Evolutionary conservation across 1,140 invertebrate species (phyloP).

Genomic region (Phortica variegata): DNA sequence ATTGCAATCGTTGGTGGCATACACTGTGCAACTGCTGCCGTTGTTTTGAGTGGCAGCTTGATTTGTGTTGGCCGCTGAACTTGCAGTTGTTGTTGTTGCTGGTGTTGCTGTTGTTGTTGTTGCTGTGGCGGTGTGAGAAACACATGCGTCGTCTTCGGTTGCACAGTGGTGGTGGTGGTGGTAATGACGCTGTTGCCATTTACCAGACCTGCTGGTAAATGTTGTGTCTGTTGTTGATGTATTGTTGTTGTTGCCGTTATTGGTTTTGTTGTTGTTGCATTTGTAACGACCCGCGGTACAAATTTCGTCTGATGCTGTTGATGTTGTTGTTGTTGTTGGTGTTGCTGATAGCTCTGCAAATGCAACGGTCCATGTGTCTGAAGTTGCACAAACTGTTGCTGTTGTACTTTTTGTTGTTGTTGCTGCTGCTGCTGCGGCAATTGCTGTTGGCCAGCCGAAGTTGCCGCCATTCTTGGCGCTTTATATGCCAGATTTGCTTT

Average conservation of each 20-base stretch:
- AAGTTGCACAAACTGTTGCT: slow-evolving; percentile 24
- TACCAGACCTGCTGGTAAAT: slow-evolving; percentile 45
- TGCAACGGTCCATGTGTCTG: no score
- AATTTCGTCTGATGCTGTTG: slow-evolving; percentile 44
- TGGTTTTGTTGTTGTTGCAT: slow-evolving; percentile 26
- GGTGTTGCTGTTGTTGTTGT: slow-evolving; percentile 26
- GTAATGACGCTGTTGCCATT: slow-evolving; percentile 38
- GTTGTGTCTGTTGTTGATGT: slow-evolving; percentile 21
- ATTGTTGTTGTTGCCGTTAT: slow-evolving; percentile 25
- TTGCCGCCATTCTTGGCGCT: slow-evolving; percentile 40
- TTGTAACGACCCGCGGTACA: slow-evolving; percentile 50
- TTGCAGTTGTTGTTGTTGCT: slow-evolving; percentile 24
- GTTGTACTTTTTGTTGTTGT: slow-evolving; percentile 37
- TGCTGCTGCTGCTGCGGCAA: slow-evolving; percentile 37
- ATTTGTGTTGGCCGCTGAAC: slow-evolving; percentile 34
- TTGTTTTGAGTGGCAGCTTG: slow-evolving; percentile 34
- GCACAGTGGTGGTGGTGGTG: slow-evolving; percentile 13
- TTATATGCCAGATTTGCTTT: neutral
- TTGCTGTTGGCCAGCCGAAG: slow-evolving; percentile 51
- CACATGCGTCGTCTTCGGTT: neutral
- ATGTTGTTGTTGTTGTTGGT: slow-evolving; percentile 34
- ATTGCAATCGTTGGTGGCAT: slow-evolving; percentile 39
- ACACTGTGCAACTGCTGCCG: slow-evolving; percentile 25
- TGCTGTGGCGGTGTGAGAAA: slow-evolving; percentile 14
- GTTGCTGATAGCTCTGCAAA: slow-evolving; percentile 20